phyloP scores from a whole-genome alignment of 2,113 vertebrate genomes.

The Promerops cafer region DNA sequence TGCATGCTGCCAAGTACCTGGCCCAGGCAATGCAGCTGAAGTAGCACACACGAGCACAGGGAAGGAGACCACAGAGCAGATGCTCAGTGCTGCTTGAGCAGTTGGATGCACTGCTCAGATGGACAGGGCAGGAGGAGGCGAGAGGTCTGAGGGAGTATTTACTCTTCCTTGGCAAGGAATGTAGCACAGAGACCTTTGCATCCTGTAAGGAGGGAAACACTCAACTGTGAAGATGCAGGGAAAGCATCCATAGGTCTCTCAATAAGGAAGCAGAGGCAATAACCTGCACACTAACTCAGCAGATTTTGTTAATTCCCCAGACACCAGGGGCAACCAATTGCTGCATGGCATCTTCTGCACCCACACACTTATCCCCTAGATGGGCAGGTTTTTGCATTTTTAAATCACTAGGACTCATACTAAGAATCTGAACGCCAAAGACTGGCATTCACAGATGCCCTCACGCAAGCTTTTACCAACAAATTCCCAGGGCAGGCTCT shows the following conservation, averaged over 20 bases:
- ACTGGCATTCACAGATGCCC: not conserved
- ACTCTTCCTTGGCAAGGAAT: not conserved
- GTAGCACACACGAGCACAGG: not conserved
- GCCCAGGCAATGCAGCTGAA: not conserved
- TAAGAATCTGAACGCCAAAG: not conserved
- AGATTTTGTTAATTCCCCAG: not conserved
- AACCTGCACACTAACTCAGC: not conserved
- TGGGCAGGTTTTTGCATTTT: not conserved
- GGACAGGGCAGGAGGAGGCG: not conserved
- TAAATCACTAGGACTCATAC: not conserved
- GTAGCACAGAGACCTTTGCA: not conserved
- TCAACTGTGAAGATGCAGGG: not conserved
- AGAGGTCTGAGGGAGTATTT: not conserved
- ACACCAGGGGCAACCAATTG: not conserved
- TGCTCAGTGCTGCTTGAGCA: not conserved
- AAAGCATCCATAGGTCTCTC: not conserved
- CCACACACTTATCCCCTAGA: not conserved
- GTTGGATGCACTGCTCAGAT: not conserved
- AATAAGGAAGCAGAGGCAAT: not conserved
- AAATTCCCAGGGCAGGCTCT: not conserved
- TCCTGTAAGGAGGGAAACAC: not conserved
- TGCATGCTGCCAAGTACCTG: not conserved
- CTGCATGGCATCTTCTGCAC: not conserved
- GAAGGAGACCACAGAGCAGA: not conserved
- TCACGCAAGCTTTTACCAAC: not conserved